A percentile compares a stretch with the other conserved stretches of the same genome.
phyloP scores from a whole-genome alignment of 2,113 vertebrate genomes.

The Mungos mungo region DNA sequence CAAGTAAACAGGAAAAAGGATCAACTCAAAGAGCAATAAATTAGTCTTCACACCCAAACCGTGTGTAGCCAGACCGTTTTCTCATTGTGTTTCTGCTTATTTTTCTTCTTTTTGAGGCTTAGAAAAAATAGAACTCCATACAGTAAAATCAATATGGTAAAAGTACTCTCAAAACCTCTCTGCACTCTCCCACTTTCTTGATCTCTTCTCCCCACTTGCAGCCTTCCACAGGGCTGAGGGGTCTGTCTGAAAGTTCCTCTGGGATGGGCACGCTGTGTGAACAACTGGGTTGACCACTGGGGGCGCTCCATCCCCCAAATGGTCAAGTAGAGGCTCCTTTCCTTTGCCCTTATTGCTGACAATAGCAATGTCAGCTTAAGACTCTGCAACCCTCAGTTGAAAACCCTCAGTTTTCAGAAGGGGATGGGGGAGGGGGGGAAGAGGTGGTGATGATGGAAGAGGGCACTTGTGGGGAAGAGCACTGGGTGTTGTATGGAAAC shows the following conservation, averaged over 20 bases:
- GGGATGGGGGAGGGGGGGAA: too few species aligned
- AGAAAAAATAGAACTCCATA: background rate
- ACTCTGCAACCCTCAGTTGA: too few species aligned
- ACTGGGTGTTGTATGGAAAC: too few species aligned
- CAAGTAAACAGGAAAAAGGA: background rate
- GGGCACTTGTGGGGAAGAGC: too few species aligned
- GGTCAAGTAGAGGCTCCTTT: constrained; percentile 38
- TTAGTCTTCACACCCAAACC: background rate
- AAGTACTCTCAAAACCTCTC: background rate
- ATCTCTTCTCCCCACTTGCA: background rate
- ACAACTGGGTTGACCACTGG: background rate
- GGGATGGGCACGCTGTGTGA: background rate
- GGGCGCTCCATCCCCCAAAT: background rate
- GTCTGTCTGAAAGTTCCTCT: background rate
- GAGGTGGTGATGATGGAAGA: too few species aligned
- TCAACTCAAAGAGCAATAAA: background rate
- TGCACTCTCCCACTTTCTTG: too few species aligned
- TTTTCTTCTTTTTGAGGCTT: background rate
- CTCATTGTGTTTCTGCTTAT: background rate
- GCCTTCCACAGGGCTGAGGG: too few species aligned
- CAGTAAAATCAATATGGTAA: background rate
- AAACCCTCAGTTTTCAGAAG: too few species aligned
- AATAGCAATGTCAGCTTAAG: constrained; percentile 41
- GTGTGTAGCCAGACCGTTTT: background rate
- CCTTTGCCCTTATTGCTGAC: constrained; percentile 60